Conservation (phyloP, 2,888 invertebrate genomes). For the Drosophila seclusa region DNA sequence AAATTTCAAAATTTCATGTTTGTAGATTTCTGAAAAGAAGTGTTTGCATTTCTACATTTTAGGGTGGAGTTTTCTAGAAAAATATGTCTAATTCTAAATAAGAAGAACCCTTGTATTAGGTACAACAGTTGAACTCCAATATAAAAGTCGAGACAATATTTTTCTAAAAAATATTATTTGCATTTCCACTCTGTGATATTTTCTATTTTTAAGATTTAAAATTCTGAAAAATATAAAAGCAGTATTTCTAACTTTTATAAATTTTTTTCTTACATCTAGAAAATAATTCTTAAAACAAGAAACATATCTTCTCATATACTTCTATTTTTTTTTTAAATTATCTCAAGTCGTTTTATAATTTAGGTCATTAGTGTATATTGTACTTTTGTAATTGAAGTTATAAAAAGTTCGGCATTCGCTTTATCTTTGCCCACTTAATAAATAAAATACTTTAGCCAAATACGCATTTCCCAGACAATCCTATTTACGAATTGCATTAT, state of each 20-base stretch:
- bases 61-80: background rate
- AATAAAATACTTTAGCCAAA: background rate
- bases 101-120: background rate
- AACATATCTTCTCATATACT: background rate
- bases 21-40: background rate
- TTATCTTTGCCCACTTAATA: background rate
- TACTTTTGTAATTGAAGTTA: background rate
- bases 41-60: background rate
- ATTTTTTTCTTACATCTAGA: background rate
- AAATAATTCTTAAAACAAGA: background rate
- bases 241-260: background rate
- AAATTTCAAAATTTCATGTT: background rate
- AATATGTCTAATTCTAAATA: background rate
- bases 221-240: too few species aligned
- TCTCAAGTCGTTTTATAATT: background rate
- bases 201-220: too few species aligned
- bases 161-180: background rate
- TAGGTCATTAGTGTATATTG: background rate
- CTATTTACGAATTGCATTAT: background rate
- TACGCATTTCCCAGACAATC: background rate
- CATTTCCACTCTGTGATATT: background rate
- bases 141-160: background rate
- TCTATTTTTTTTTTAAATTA: background rate
- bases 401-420: background rate
- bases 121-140: background rate